A percentile compares a stretch with the other conserved stretches of the same genome.
Conservation (phyloP, 2,113 vertebrate species). For the Podarcis muralis region DNA sequence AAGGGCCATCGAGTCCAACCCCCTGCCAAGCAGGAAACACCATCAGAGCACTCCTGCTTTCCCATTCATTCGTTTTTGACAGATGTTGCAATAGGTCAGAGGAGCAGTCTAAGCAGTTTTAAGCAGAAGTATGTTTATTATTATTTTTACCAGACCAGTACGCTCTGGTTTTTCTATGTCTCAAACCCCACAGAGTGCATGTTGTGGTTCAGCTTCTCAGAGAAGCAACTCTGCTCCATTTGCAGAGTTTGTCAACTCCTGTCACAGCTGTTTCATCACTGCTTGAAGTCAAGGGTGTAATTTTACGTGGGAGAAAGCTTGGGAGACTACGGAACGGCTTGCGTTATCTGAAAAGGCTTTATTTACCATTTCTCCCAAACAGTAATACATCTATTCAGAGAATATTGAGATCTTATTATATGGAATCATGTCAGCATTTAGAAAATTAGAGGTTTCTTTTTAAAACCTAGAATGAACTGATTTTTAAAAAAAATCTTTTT, state of each 20-base stretch:
- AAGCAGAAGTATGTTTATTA: neutral
- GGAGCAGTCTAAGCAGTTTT: conserved; percentile 22
- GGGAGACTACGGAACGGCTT: conserved; percentile 39
- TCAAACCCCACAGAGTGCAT: neutral
- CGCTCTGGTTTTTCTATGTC: neutral
- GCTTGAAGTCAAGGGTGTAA: conserved; percentile 24
- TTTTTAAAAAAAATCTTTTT: neutral
- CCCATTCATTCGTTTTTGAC: neutral
- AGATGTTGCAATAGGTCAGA: neutral
- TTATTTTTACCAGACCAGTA: neutral
- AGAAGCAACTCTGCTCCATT: conserved; percentile 1
- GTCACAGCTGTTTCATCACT: conserved; percentile 18
- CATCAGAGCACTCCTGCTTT: no score
- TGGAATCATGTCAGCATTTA: conserved; percentile 17
- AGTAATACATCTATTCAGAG: conserved; percentile 35
- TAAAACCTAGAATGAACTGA: neutral
- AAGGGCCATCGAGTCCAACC: no score
- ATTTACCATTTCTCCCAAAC: conserved; percentile 39
- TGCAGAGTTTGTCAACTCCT: conserved; percentile 25
- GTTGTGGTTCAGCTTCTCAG: neutral
- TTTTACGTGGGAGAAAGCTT: conserved; percentile 35
- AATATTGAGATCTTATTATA: conserved; percentile 45
- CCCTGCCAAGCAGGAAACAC: no score
- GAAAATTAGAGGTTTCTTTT: conserved; percentile 28
- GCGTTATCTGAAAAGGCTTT: neutral